Conservation (phyloP, 2,113 vertebrate species). For the Alligator mississippiensis region DNA sequence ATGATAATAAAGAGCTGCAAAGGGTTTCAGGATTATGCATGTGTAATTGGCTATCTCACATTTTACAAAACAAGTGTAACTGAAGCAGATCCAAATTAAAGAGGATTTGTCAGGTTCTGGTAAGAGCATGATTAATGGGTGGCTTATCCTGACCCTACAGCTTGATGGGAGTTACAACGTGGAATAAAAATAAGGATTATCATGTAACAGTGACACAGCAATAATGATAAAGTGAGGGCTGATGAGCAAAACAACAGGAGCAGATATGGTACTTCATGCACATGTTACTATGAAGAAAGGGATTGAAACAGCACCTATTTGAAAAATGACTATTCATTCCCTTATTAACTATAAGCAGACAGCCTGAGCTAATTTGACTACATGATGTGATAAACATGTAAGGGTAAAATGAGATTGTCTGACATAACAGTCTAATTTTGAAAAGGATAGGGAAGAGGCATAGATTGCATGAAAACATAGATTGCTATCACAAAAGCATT, state of each 20-base stretch:
- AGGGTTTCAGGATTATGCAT: background rate
- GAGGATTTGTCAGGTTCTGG: slow-evolving; percentile 24
- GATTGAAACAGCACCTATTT: background rate
- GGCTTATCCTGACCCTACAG: slow-evolving; percentile 27
- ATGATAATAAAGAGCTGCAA: slow-evolving; percentile 5
- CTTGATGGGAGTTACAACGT: background rate
- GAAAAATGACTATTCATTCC: background rate
- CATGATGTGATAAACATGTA: background rate
- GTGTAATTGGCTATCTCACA: background rate
- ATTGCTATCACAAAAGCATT: background rate
- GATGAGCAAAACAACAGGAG: background rate
- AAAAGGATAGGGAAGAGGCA: accelerated
- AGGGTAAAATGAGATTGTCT: background rate
- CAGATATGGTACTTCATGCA: background rate
- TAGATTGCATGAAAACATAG: background rate
- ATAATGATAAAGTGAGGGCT: background rate
- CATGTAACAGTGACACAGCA: background rate
- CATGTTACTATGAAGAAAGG: background rate
- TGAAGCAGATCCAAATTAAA: slow-evolving; percentile 42
- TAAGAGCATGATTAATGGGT: slow-evolving; percentile 27
- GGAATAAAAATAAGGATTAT: slow-evolving; percentile 40
- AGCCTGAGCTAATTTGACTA: background rate
- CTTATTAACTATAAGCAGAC: slow-evolving; percentile 27
- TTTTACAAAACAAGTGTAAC: slow-evolving; percentile 37
- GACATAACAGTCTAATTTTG: background rate